Base-by-base conservation (phyloP, 2,797 vertebrate species). In the Graptemys geographica region DNA sequence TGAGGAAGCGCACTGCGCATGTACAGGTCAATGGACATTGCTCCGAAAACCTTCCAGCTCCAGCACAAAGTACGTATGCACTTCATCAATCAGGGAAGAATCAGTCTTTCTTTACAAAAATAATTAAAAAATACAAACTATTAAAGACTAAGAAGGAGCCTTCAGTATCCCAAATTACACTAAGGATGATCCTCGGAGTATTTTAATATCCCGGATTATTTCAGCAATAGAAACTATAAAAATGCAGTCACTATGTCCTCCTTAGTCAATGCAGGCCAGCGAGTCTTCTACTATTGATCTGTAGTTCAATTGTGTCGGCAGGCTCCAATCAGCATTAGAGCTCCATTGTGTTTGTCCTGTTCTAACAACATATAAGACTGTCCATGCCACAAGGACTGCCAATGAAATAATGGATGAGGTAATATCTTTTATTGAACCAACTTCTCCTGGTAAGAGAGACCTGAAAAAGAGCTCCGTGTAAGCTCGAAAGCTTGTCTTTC, bases 201-300 rank as follows among this genome's bases (percentile, higher is more conserved):
- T 1, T 0, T 96, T 97, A 97, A 93, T 95, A 93, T 85, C 86
- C 96, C 95, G 96, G 95, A 94, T 94, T 92, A 93, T 81, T 95
- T 95, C 93, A 86, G 47, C 2, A 94, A 52, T 80, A 57, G 33
- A 94, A 94, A 94, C 79, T 41, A 89, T 86, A 12, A 81, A 69
- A 55, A 88, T 21, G 15, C 80, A 91, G 82, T 6, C 25, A 87
- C 89, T 8, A 87, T 41, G 72, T 90, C 33, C 87, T 90, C 86
- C 94, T 93, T 59, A 59, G 12, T 31, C 56, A 59, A 27, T 59
- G 56, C 56, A 59, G 27, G 11, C 27, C 56, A 59, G 56, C 37
- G 69, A 55, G 65, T 41, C 53, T 55, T 81, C 59, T 4, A 1
- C 15, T 53, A 92, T 78, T 76, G 78, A 76, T 88, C 56, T 91